phyloP scores from a whole-genome alignment of 2,888 invertebrate species.

The Saturnia japonica region DNA sequence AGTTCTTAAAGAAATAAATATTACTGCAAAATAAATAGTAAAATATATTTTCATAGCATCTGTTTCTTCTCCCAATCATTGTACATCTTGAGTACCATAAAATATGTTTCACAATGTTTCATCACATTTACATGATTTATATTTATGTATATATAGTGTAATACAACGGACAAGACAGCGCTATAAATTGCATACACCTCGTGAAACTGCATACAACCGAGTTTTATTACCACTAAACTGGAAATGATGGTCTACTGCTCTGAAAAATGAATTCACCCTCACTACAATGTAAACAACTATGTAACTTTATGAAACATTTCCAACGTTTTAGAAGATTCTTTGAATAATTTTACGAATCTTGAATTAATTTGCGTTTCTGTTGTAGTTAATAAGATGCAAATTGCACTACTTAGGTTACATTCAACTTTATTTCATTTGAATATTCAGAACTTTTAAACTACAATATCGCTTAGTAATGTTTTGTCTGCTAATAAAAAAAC shows the following conservation, averaged over 20 bases:
- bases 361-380: background rate
- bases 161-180: background rate
- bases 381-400: background rate
- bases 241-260: constrained; percentile 10
- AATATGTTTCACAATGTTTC: background rate
- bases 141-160: constrained; percentile 16
- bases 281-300: constrained; percentile 14
- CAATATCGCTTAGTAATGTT: too few species aligned
- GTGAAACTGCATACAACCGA: constrained; percentile 17
- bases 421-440: background rate
- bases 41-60: background rate
- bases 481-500: too few species aligned
- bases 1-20: too few species aligned
- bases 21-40: background rate
- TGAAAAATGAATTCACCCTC: constrained; percentile 21
- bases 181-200: constrained; percentile 19
- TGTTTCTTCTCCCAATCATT: background rate
- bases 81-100: background rate
- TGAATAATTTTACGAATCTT: background rate
- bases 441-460: background rate
- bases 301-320: constrained; percentile 6
- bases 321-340: constrained; percentile 7
- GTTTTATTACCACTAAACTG: constrained; percentile 22
- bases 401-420: background rate
- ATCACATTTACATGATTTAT: constrained; percentile 15